Base-by-base conservation (phyloP, 2,888 invertebrate genomes). In the Machimus atricapillus region DNA sequence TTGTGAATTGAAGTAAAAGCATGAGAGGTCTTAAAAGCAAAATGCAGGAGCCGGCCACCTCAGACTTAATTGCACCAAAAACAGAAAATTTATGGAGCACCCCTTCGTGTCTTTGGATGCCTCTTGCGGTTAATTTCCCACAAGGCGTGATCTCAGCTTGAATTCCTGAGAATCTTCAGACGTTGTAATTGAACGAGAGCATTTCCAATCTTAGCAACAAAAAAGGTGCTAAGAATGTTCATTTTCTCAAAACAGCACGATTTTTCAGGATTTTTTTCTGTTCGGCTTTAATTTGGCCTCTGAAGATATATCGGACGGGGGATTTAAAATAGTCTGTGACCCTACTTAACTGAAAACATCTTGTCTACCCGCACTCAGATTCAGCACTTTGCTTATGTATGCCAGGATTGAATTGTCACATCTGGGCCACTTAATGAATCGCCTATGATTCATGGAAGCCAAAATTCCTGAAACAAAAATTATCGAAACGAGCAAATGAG, bases 71-170 rank as follows among this genome's bases (percentile, higher is more conserved):
- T 78, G 43, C 78, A 23, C 5, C 23, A 40, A 43, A 78, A 37
- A 78, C 9, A 12, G 19, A n/a, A 78, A 78, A 78, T 78, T 78
- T 78, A 78, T 78, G 78, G 78, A 66, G 43, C 37, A 78, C 40
- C 43, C 78, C 43, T 78, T 78, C 37, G 23, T 12, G 78, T 43
- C 19, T 78, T 46, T 43, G 9, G 78, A 7, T 43, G 78, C 19
- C 78, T 23, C 78, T 78, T 78, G 78, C 12, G 78, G 78, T 78
- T 78, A 78, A 43, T 78, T 78, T 78, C 43, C 40, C 78, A 78
- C 19, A 37, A 78, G 37, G 78, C 78, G 40, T 78, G 37, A 78
- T 78, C 43, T 78, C 23, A 40, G 78, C 43, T 14, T 23, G 43
- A 37, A 78, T 78, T 78, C 78, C 43, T 40, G 2, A 14, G 43